A percentile compares a stretch with the other conserved stretches of the same genome.
Evolutionary conservation across 35 echinoderm and acorn worm species (phyloP).

Genomic region (Acanthaster planci): DNA sequence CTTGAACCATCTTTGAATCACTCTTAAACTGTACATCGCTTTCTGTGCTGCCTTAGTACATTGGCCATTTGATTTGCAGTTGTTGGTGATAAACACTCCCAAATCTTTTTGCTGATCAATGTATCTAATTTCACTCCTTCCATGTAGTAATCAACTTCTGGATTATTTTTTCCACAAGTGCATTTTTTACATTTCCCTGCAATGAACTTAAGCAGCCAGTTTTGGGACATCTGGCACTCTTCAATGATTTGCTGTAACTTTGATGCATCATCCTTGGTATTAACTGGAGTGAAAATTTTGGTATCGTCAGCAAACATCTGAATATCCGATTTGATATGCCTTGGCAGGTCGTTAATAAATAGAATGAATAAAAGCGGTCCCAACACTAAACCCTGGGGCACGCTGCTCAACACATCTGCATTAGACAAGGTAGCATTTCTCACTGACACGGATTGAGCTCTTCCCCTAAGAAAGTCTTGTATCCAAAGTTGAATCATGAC

Average conservation of each 20-base stretch:
- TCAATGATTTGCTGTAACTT: conserved; percentile 19
- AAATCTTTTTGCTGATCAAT: conserved; percentile 16
- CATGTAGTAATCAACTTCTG: neutral
- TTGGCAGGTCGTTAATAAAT: conserved; percentile 44
- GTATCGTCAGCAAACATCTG: conserved; percentile 53
- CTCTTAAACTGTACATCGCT: conserved; percentile 23
- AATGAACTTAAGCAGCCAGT: conserved; percentile 33
- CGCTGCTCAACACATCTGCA: conserved; percentile 27
- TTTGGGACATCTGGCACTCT: conserved; percentile 18
- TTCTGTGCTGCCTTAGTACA: conserved; percentile 42
- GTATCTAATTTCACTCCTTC: neutral
- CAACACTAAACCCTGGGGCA: conserved; percentile 41
- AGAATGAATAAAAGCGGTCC: conserved; percentile 14
- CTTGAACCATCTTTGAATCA: conserved; percentile 14
- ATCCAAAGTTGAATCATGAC: conserved; percentile 23
- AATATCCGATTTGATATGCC: neutral
- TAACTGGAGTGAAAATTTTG: conserved; percentile 9
- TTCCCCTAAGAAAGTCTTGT: neutral
- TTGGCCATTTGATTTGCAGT: conserved; percentile 24
- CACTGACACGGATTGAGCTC: conserved; percentile 22
- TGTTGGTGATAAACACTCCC: conserved; percentile 27
- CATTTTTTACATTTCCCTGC: conserved; percentile 39
- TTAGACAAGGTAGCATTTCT: neutral
- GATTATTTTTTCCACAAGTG: conserved; percentile 10
- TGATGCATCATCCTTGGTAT: neutral